phyloP scores from a whole-genome alignment of 2,797 vertebrate species.

The Anguilla pacifica region DNA sequence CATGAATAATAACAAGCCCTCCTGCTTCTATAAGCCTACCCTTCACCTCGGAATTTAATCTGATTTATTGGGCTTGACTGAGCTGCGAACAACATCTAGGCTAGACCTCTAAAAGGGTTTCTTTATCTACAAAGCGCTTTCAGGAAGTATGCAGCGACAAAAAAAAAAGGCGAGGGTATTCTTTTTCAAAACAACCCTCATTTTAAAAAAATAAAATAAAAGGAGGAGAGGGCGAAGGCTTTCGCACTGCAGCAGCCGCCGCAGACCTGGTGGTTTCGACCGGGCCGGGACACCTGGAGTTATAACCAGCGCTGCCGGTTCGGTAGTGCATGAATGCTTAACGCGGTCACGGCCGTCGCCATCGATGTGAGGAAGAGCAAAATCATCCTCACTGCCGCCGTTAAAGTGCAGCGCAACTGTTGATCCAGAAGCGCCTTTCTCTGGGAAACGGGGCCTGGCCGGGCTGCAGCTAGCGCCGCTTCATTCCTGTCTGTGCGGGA shows the following conservation, averaged over 20 bases:
- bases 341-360: not conserved
- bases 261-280: not conserved
- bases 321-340: too few relatives aligned
- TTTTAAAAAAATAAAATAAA: not conserved
- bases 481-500: constrained; percentile 4
- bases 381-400: not conserved
- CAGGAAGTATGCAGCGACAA: constrained; percentile 13
- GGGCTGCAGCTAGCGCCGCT: not conserved
- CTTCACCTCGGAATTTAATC: constrained; percentile 26
- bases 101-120: constrained; percentile 18
- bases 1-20: constrained; percentile 35
- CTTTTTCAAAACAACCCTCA: constrained; percentile 6
- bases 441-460: constrained; percentile 21
- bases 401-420: not conserved
- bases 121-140: constrained; percentile 29
- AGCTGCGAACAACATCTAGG: constrained; percentile 33
- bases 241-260: constrained; percentile 16
- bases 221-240: not conserved
- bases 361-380: not conserved
- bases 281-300: not conserved
- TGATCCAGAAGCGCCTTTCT: not conserved
- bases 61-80: constrained; percentile 39
- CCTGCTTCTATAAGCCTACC: constrained; percentile 5
- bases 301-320: not conserved
- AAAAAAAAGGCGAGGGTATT: not conserved